phyloP scores from a whole-genome alignment of 1,140 invertebrate genomes.

The Drosophila yakuba region DNA sequence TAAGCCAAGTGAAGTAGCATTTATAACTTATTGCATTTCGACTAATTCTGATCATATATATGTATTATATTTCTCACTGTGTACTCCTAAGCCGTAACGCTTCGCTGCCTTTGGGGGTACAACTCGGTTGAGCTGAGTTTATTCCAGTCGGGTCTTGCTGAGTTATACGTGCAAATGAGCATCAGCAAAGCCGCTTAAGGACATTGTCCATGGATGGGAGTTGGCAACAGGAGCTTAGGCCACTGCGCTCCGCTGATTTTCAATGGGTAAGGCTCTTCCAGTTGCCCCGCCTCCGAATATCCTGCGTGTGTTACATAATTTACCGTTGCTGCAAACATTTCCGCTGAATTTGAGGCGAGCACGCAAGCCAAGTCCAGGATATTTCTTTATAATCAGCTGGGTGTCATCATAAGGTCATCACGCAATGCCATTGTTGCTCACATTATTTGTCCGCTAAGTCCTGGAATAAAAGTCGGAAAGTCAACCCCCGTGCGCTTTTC shows the following conservation, averaged over 20 bases:
- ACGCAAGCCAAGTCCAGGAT: slow-evolving; percentile 54
- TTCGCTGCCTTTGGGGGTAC: slow-evolving; percentile 46
- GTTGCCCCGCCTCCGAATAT: not conserved
- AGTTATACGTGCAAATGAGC: slow-evolving; percentile 75
- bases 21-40: too few relatives aligned
- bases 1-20: too few relatives aligned
- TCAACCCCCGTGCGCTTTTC: slow-evolving; percentile 20
- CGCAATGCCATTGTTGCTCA: slow-evolving; percentile 55
- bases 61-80: not conserved
- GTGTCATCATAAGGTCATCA: slow-evolving; percentile 84
- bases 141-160: slow-evolving; percentile 26
- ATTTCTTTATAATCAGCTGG: slow-evolving; percentile 81
- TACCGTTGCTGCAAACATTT: slow-evolving; percentile 80
- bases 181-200: slow-evolving; percentile 75
- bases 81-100: slow-evolving; percentile 70
- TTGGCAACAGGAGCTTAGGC: slow-evolving; percentile 62
- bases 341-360: slow-evolving; percentile 73
- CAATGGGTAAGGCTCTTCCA: slow-evolving; percentile 37
- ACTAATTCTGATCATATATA: too few relatives aligned
- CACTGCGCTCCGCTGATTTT: slow-evolving; percentile 78
- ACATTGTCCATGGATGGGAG: slow-evolving; percentile 46
- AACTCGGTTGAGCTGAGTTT: slow-evolving; percentile 22
- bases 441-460: slow-evolving; percentile 44
- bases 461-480: slow-evolving; percentile 47
- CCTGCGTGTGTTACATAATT: slow-evolving; percentile 76